A percentile compares a stretch with the other conserved stretches of the same genome.
phyloP scores from a whole-genome alignment of 2,113 vertebrate genomes.

The Nipponia nippon region DNA sequence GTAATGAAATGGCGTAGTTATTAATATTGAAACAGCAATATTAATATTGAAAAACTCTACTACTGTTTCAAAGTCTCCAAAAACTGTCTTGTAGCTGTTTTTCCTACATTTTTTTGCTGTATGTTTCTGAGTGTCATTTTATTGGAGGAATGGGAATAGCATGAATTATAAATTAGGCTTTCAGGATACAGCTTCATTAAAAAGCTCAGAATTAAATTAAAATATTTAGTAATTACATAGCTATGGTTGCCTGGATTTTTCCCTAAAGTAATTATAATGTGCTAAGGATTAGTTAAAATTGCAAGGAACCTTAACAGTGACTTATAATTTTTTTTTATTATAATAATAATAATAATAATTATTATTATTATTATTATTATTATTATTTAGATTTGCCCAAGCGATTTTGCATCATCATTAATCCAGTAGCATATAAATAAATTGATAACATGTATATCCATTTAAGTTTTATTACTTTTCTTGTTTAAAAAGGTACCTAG shows the following conservation, averaged over 20 bases:
- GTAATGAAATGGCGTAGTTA: constrained; percentile 64
- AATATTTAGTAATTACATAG: constrained; percentile 31
- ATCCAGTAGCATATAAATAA: not conserved
- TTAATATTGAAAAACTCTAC: not conserved
- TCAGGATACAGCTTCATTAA: constrained; percentile 34
- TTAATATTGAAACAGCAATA: not conserved
- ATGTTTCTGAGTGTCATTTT: not conserved
- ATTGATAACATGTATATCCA: not conserved
- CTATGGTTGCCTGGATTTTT: constrained; percentile 14
- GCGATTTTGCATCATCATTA: not conserved
- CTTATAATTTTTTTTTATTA: not conserved
- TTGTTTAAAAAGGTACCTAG: not conserved
- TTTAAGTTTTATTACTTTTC: not conserved
- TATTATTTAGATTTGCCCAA: not conserved
- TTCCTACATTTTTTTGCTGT: not conserved
- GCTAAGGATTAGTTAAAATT: constrained; percentile 15
- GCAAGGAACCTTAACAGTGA: not conserved
- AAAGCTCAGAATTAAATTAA: constrained; percentile 26
- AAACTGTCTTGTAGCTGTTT: not conserved
- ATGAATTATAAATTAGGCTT: constrained; percentile 17
- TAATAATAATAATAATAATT: too few relatives aligned
- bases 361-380: not conserved
- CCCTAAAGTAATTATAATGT: constrained; percentile 24
- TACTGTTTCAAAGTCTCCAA: not conserved
- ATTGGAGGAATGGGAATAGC: not conserved